These are phyloP conservation scores for Phania funesta DNA, from an alignment of 2,888 invertebrate genomes.

Conservation along the genomic window DNA sequence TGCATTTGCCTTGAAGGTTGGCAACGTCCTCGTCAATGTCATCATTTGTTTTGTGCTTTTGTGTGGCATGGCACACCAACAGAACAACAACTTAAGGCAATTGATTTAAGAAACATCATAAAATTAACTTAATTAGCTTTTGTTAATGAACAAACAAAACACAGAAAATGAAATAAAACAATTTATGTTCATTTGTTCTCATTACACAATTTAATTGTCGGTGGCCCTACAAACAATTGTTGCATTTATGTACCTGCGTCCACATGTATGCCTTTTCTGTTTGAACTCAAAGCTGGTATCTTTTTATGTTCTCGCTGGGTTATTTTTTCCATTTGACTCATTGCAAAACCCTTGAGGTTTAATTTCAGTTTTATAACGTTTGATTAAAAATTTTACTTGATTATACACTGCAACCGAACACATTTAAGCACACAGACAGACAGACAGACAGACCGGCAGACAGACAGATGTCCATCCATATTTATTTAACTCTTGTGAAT, in stretches of 20 bases:
- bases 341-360: constrained; percentile 60
- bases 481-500: constrained; percentile 11
- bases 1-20: constrained; percentile 30
- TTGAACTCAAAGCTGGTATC: not conserved
- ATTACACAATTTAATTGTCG: constrained; percentile 41
- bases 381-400: constrained; percentile 64
- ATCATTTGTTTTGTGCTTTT: constrained; percentile 44
- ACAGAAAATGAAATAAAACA: constrained; percentile 30
- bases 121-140: constrained; percentile 66
- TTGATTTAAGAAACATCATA: constrained; percentile 66
- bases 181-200: constrained; percentile 43
- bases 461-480: not conserved
- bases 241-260: not conserved
- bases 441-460: no score
- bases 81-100: constrained; percentile 56
- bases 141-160: constrained; percentile 59
- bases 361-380: constrained; percentile 63
- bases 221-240: constrained; percentile 9
- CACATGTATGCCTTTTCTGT: no score
- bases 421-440: no score
- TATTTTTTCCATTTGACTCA: constrained; percentile 30
- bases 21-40: constrained; percentile 58
- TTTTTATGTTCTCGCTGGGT: not conserved
- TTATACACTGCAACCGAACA: constrained; percentile 38
- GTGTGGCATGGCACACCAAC: constrained; percentile 25